Percentiles rank a stretch among this genome's conserved stretches.
These are phyloP conservation scores for Psilopsiagon aurifrons DNA, from an alignment of 2,113 vertebrate species.

Conservation along the genomic window DNA sequence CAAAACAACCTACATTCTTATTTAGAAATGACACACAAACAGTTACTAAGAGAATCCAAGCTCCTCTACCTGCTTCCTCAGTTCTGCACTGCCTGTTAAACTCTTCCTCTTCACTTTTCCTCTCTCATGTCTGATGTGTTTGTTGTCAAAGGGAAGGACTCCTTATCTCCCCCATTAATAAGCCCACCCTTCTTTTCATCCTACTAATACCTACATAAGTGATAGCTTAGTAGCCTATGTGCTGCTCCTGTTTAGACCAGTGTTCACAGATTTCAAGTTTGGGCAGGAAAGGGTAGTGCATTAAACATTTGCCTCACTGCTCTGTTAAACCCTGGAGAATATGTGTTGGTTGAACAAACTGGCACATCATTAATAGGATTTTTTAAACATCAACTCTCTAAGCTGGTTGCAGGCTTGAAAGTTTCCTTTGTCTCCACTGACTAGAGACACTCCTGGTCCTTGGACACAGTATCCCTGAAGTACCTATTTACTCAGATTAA, in stretches of 20 bases:
- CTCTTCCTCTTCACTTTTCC: neutral
- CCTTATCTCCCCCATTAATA: neutral
- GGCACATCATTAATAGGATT: neutral
- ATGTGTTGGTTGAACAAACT: neutral
- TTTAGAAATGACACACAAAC: neutral
- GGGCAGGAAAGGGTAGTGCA: neutral
- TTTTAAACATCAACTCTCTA: neutral
- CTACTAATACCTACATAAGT: neutral
- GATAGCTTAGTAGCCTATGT: neutral
- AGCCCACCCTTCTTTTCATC: neutral
- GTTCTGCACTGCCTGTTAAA: neutral
- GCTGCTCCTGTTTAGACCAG: neutral
- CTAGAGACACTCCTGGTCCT: neutral
- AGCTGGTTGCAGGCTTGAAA: neutral
- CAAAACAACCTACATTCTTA: neutral
- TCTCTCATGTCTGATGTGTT: neutral
- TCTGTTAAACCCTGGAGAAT: neutral
- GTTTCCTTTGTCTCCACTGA: neutral
- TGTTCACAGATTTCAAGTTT: neutral
- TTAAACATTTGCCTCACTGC: neutral
- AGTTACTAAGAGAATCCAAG: neutral
- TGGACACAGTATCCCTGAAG: neutral
- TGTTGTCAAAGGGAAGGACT: neutral
- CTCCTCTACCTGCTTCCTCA: neutral
- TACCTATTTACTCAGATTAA: neutral